A percentile compares a stretch with the other conserved stretches of the same genome.
Conservation (phyloP, 1,140 invertebrate genomes). For the Ganaspis sp. region DNA sequence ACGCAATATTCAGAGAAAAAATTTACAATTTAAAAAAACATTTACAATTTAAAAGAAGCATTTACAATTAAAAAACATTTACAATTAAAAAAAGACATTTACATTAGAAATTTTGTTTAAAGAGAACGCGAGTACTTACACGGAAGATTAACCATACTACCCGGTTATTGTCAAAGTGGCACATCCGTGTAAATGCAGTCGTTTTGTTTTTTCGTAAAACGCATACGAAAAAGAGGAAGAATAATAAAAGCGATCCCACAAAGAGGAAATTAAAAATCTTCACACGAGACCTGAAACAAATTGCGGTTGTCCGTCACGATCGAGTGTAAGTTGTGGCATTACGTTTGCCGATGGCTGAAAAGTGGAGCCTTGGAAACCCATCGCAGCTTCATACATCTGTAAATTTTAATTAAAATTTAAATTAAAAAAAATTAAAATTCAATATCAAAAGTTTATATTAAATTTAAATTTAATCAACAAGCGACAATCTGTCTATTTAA, state of each 20-base stretch:
- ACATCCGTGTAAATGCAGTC: constrained; percentile 60
- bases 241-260: constrained; percentile 49
- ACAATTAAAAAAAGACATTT: too few species aligned
- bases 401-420: too few species aligned
- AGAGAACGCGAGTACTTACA: constrained; percentile 32
- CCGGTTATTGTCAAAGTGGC: constrained; percentile 72
- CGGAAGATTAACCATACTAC: constrained; percentile 61
- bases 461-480: too few species aligned
- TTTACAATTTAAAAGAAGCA: too few species aligned
- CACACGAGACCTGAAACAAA: constrained; percentile 84
- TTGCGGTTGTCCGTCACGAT: constrained; percentile 82
- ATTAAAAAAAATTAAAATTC: too few species aligned
- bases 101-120: too few species aligned
- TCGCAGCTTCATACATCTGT: constrained; percentile 81
- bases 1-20: neutral
- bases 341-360: constrained; percentile 79
- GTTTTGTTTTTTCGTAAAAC: constrained; percentile 43
- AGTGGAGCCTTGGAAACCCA: constrained; percentile 84
- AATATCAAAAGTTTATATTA: too few species aligned
- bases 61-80: too few species aligned
- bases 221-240: constrained; percentile 52
- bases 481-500: too few species aligned
- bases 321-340: constrained; percentile 76
- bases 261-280: constrained; percentile 57
- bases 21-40: too few species aligned